Conservation (phyloP, 2,113 vertebrate species). For the Hucho hucho region DNA sequence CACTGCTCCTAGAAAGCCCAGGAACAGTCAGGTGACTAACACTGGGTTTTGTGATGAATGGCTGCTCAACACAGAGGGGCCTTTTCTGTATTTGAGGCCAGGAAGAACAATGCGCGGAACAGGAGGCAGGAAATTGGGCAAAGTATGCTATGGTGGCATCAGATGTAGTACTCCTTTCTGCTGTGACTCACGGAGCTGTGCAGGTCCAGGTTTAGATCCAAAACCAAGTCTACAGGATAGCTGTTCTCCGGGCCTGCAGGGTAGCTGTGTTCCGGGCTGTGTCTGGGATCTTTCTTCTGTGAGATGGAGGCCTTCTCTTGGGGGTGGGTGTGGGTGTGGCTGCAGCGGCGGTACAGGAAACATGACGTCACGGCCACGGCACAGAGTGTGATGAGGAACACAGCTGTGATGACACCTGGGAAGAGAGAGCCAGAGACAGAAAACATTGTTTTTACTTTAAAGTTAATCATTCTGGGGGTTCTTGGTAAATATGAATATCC, state of each 20-base stretch:
- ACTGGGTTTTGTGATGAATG: too few relatives aligned
- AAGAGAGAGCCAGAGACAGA: not conserved
- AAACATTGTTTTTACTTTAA: too few relatives aligned
- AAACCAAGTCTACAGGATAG: not conserved
- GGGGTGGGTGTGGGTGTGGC: conserved; percentile 12
- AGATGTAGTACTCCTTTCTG: conserved; percentile 87
- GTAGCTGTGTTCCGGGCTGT: conserved; percentile 75
- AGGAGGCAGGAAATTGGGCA: not conserved
- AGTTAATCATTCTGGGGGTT: too few relatives aligned
- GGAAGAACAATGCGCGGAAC: not conserved
- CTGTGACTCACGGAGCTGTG: conserved; percentile 82
- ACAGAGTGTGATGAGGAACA: conserved; percentile 81
- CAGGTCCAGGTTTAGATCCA: conserved; percentile 72
- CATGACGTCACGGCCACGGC: conserved; percentile 78
- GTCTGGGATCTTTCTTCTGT: conserved; percentile 76
- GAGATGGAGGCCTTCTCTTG: conserved; percentile 68
- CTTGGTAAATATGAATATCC: too few relatives aligned
- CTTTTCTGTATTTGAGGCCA: not conserved
- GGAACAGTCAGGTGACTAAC: too few relatives aligned
- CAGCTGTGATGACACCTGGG: conserved; percentile 83
- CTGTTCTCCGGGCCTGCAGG: conserved; percentile 46
- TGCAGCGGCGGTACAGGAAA: conserved; percentile 81
- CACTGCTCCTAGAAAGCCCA: too few relatives aligned
- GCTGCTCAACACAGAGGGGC: too few relatives aligned
- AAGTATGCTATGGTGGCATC: conserved; percentile 38